Evolutionary conservation across 2,797 vertebrate genomes (phyloP).

Genomic region (Chiroxiphia lanceolata): DNA sequence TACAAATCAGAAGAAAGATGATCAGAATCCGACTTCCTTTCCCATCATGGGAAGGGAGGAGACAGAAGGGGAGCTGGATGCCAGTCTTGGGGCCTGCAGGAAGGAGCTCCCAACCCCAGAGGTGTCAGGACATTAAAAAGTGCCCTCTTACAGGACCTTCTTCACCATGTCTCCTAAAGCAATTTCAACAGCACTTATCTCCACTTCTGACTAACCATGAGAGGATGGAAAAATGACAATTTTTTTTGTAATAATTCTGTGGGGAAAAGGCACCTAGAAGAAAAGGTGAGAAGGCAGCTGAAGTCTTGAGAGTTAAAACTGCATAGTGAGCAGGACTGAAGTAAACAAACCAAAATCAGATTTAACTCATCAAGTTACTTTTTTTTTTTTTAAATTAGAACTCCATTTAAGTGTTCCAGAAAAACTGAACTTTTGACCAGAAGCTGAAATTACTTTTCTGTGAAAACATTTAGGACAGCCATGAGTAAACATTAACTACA

Average conservation of each 20-base stretch:
- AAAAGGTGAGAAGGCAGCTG: background rate
- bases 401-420: background rate
- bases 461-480: background rate
- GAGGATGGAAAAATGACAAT: background rate
- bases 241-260: background rate
- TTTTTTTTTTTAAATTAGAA: background rate
- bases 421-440: background rate
- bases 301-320: background rate
- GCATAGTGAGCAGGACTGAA: background rate
- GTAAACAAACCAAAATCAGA: background rate
- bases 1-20: background rate
- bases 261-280: background rate
- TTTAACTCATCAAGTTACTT: background rate
- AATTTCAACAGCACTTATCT: background rate
- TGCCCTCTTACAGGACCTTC: background rate
- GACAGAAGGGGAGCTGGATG: background rate
- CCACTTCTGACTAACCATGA: background rate
- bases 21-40: background rate
- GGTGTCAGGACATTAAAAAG: background rate
- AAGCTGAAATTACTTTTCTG: background rate
- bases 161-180: background rate
- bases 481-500: background rate
- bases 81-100: background rate
- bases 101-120: background rate
- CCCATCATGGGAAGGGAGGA: background rate